Evolutionary conservation across 2,888 invertebrate genomes (phyloP), one percentile per base, ranked within the genome.

Genomic region (Molanna angustata): DNA sequence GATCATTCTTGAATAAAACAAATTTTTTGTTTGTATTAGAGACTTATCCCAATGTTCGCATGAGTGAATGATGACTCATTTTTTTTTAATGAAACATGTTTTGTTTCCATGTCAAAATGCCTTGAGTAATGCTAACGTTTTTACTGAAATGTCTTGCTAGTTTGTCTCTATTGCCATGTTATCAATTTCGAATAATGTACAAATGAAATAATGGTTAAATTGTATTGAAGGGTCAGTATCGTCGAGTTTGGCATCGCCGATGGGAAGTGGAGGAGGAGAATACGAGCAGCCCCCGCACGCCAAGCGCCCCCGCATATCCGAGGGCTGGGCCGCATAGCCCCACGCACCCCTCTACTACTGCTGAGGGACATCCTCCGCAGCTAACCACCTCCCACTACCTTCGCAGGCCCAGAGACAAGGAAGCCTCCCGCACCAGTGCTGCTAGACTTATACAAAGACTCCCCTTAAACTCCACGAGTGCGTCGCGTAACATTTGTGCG

Each of bases 271-370:
- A 65, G 64, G 61, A 41, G 63, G 59, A 1, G 78, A 78, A 64
- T 80, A 81, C 64, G 79, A 80, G 63, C 76, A 80, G 70, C 68
- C 68, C 37, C 65, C 66, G 55, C 82, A 82, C 66, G 69, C 88
- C 72, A 95, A 95, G 76, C 84, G 94, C 69, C 86, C 90, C 66
- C 85, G 94, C 72, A 85, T 94, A 69, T 81, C 83, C 50, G 94
- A 94, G 69, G 88, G 88, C 58, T 95, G 95, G 94, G 85, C 88
- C 72, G 89, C 91, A 85, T 91, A 90, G 89, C 83, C 74, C 70
- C 70, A 71, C 72, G 66, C 69, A 59, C 74, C 74, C 53, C 51
- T 55, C 49, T 57, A 56, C 53, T 55, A 54, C 72, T 75, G 72
- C 75, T 76, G 72, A 71, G 76, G 75, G 58, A 71, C 53, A 73